Base-by-base conservation (phyloP, 2,113 vertebrate species). In the Gobio gobio region DNA sequence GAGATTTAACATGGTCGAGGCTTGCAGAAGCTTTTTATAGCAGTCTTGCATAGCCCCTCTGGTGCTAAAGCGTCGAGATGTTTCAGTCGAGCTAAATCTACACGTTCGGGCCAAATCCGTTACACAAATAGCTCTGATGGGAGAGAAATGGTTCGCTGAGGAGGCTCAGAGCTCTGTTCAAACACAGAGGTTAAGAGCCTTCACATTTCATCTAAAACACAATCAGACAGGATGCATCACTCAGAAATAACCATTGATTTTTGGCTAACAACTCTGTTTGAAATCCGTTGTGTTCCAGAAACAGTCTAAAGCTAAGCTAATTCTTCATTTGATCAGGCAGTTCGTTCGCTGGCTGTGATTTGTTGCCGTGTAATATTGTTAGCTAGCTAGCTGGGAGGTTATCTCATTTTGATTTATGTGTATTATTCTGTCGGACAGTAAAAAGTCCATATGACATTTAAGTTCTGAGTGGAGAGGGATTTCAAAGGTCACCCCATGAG, bases 81-180 rank as follows among this genome's bases (percentile, higher is more conserved):
- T 90, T 92, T 84, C 82, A 89, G 76, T 85, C 89, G 83, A 89
- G 83, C 83, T 86, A 89, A 87, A 87, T 90, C 85, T 81, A 22
- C 10, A 36, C 80, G 66, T 88, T 90, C 70, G 88, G 85, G 86
- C 79, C 86, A 91, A 90, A 90, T 92, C 83, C 83, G 88, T 86
- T 86, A 89, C 87, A 87, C 66, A 87, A 87, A 89, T 81, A 75
- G 66, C 56, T 84, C 51, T 76, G 91, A 91, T 79, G 70, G 82
- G 63, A 86, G 73, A 72, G 45, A 81, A 88, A 82, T 75, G 43
- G 51, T 77, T 47, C 51, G 84, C 72, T 61, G 47, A 66, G 54
- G 81, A 66, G 83, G 77, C 70, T 73, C 43, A 75, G 26, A 63
- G 83, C 72, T 76, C 82, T 76, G 24, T 64, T 76, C 76, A 80